Percentiles rank a stretch among this genome's conserved stretches.
These are phyloP conservation scores for Charaxes varanes DNA, from an alignment of 1,140 invertebrate species.

Conservation along the genomic window DNA sequence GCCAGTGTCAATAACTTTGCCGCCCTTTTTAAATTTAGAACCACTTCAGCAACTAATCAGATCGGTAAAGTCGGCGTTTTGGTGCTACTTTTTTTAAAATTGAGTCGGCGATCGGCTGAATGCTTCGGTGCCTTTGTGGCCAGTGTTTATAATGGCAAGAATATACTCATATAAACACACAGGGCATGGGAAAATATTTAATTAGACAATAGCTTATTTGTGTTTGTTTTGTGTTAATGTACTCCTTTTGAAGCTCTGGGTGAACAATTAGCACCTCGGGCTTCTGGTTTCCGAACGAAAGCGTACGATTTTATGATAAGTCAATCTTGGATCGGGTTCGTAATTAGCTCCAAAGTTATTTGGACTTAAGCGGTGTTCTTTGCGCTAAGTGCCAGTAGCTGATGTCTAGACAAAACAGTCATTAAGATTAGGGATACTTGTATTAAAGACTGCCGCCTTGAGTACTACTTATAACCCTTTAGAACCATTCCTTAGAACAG, in stretches of 20 bases:
- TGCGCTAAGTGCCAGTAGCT: conserved; percentile 26
- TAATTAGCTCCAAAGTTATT: conserved; percentile 32
- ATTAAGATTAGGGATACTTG: conserved; percentile 41
- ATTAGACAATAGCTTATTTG: conserved; percentile 71
- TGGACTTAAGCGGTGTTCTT: conserved; percentile 15
- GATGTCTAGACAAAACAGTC: conserved; percentile 47
- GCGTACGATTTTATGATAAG: conserved; percentile 47
- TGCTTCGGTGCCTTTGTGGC: conserved; percentile 50
- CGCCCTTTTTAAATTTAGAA: conserved; percentile 67
- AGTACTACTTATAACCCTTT: conserved; percentile 58
- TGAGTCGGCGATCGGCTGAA: conserved; percentile 28
- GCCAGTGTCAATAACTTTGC: conserved; percentile 49
- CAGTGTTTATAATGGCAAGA: conserved; percentile 22
- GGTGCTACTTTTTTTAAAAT: conserved; percentile 34
- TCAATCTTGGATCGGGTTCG: conserved; percentile 38
- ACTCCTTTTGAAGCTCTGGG: conserved; percentile 56
- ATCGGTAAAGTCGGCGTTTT: conserved; percentile 64
- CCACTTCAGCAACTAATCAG: conserved; percentile 65
- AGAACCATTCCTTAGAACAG: conserved; percentile 23
- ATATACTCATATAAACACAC: conserved; percentile 29
- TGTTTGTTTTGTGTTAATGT: conserved; percentile 71
- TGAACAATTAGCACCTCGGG: conserved; percentile 61
- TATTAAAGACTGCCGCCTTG: conserved; percentile 26
- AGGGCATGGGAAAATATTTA: conserved; percentile 68
- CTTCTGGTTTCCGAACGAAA: conserved; percentile 38